Base-by-base conservation (phyloP, 2,888 invertebrate species). In the Orchesella flavescens region DNA sequence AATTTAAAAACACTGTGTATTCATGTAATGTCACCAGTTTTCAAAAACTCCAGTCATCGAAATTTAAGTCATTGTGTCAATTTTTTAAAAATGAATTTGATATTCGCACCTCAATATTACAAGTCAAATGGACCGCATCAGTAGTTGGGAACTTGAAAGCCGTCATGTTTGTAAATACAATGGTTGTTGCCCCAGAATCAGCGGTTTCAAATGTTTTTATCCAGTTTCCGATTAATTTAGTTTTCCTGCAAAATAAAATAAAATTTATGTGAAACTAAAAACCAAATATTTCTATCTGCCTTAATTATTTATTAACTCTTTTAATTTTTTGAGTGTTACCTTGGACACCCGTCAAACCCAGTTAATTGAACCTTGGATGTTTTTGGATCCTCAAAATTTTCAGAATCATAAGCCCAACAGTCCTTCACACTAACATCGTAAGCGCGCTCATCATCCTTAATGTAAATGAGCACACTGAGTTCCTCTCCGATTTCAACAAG, bases 91-190 rank as follows among this genome's bases (percentile, higher is more conserved):
- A n/a, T n/a, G n/a, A n/a, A n/a, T n/a, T n/a, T n/a, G n/a, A n/a
- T n/a, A n/a, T 34, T 65, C 89, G 90, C 90, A 93, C 93, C 92
- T 94, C 94, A 85, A 94, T 93, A 88, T 94, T 94, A 90, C 94
- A 94, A 15, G 94, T 94, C 1, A 94, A 90, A 88, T 93, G 94
- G 0, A 94, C 94, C 90, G 94, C 93, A 85, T 93, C 93, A 23
- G 93, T 93, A 85, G 94, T 94, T 0, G 94, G 94, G 89, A 94
- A 94, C 86, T 94, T 93, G 90, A 94, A 94, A 0, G 94, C 94
- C 87, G 92, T 93, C 12, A 94, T 92, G 89, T 92, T 93, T 87
- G 93, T 93, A 89, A 93, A 93, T 23, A 93, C 93, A 55, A 94
- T 92, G 24, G 93, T 90, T 2, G 93, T 93, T 0, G 93, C 93